Evolutionary conservation across 2,797 vertebrate species (phyloP).

Genomic region (Mormyrops boulengeri): DNA sequence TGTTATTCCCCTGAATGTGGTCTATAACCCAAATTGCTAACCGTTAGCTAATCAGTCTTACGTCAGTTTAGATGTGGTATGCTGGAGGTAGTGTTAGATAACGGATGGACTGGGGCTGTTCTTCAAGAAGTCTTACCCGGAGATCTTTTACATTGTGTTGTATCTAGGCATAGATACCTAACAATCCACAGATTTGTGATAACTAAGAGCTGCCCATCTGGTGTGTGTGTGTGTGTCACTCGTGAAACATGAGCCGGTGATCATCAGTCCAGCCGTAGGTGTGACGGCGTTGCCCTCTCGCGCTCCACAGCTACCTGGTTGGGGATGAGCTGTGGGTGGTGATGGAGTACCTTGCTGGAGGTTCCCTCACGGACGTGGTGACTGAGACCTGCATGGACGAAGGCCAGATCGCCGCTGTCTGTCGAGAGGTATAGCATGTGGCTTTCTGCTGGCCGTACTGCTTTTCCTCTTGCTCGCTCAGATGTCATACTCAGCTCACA

Average conservation of each 20-base stretch:
- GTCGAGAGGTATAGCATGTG: constrained; percentile 77
- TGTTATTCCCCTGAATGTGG: background rate
- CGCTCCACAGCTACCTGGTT: constrained; percentile 77
- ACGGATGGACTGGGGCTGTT: background rate
- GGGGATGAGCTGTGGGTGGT: constrained; percentile 98
- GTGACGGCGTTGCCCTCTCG: background rate
- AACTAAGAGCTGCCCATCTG: background rate
- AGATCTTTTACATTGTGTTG: background rate
- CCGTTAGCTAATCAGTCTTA: background rate
- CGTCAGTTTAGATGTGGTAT: background rate
- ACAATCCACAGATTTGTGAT: background rate
- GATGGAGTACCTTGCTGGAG: constrained; percentile 97
- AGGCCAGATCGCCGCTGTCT: constrained; percentile 96
- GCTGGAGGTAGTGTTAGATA: background rate
- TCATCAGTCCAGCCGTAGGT: background rate
- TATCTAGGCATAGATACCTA: background rate
- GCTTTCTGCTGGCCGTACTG: background rate
- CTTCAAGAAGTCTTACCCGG: background rate
- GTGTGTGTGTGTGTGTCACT: background rate
- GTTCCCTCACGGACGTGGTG: constrained; percentile 92
- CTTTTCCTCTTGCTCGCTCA: background rate
- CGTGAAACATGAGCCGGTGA: background rate
- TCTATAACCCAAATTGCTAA: background rate
- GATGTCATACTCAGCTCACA: background rate
- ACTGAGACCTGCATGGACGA: constrained; percentile 99